These are phyloP conservation scores for Xestia ashworthii DNA, from an alignment of 2,888 invertebrate species.

Conservation along the genomic window DNA sequence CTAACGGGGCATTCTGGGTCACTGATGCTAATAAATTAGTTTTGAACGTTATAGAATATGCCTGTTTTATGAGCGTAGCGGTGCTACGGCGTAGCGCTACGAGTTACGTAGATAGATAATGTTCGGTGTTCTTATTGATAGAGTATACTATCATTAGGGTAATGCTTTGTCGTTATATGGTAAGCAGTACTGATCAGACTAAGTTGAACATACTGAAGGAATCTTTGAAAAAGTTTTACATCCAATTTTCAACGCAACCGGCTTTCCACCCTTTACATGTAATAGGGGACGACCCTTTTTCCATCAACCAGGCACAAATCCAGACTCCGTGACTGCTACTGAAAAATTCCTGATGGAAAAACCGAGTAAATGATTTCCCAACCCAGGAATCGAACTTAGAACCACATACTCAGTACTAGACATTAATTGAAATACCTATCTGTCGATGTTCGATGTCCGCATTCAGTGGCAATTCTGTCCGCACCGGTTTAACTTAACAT, in stretches of 20 bases:
- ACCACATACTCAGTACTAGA: too few species aligned
- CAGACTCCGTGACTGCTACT: too few species aligned
- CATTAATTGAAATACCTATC: neutral
- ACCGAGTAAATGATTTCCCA: too few species aligned
- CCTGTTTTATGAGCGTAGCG: constrained; percentile 74
- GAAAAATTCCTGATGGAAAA: too few species aligned
- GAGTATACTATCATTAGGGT: neutral
- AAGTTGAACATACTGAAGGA: neutral
- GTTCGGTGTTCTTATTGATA: constrained; percentile 40
- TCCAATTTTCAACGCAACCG: neutral
- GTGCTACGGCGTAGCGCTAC: constrained; percentile 82
- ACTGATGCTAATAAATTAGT: constrained; percentile 83
- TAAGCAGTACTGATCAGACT: neutral
- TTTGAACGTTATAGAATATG: constrained; percentile 78
- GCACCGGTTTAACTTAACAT: neutral
- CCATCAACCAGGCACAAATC: too few species aligned
- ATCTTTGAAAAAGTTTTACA: too few species aligned
- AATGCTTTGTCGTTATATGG: neutral
- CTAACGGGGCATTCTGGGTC: constrained; percentile 73
- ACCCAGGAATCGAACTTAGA: too few species aligned
- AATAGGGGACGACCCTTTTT: too few species aligned
- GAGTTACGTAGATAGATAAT: constrained; percentile 60
- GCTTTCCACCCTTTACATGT: neutral
- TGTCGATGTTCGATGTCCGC: neutral
- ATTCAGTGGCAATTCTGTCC: neutral